Base-by-base conservation (phyloP, 2,113 vertebrate species). In the Prolemur simus region DNA sequence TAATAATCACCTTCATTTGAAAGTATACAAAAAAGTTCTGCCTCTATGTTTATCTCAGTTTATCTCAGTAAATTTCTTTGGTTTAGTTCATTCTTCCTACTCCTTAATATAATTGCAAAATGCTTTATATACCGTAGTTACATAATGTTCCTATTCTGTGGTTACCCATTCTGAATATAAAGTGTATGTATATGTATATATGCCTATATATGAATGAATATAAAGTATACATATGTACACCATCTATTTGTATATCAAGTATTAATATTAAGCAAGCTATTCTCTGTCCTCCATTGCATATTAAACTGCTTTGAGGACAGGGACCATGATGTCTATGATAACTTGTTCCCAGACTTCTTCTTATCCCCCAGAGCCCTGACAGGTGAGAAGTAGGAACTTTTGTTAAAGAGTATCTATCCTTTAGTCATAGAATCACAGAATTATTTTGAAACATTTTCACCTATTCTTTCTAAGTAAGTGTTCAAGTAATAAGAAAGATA, bases 401-500 rank as follows among this genome's bases (percentile, higher is more conserved):
- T 71, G 29, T 87, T 84, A 21, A 91, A 82, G 20, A 42, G 15
- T 25, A 93, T 78, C 20, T 0, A 37, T 91, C 8, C 6, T 82
- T 54, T 74, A n/a, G 20, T 91, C 54, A 83, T n/a, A 37, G 54
- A 93, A 54, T 66, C 63, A 78, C 1, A 21, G 32, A 77, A 71
- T 34, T 45, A n/a, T 95, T 80, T 39, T 74, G 7, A 29, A 84
- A 12, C 9, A 64, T 73, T 95, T 88, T 76, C 18, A 77, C 10
- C 42, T 89, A 80, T 84, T 83, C 39, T 83, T 89, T 34, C 39
- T 12, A 94, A 78, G 10, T 12, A 94, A 78, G 10, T 73, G 12
- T 32, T 64, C 66, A 89, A 60, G 64, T 45, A 94, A 60, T 89
- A 91, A 97, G 66, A 91, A 96, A 89, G 58, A 95, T 2, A 92